These are phyloP conservation scores for Tadarida brasiliensis DNA, from an alignment of 2,797 vertebrate species.

Conservation along the genomic window DNA sequence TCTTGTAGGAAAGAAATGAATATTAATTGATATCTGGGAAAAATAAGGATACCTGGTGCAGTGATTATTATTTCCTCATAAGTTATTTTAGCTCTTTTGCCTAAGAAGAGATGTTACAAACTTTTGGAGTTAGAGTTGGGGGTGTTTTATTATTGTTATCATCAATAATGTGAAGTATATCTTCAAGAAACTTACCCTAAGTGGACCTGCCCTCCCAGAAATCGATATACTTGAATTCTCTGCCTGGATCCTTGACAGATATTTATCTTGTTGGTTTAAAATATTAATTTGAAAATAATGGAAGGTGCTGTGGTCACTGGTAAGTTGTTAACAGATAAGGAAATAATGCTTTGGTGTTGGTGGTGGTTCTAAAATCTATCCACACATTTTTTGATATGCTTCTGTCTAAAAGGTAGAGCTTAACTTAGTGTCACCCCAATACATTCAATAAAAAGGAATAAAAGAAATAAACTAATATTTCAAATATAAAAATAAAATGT, in stretches of 20 bases:
- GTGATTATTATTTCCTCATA: conserved; percentile 18
- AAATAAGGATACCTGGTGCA: background rate
- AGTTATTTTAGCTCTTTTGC: conserved; percentile 27
- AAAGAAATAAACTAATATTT: background rate
- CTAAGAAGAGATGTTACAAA: conserved; percentile 19
- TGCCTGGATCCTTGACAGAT: conserved; percentile 8
- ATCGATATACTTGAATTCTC: conserved; percentile 3
- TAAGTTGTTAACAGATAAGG: conserved; percentile 49
- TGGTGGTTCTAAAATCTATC: conserved; percentile 25
- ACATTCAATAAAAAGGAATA: background rate
- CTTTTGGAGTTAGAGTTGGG: background rate
- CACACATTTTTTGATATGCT: background rate
- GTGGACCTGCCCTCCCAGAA: conserved; percentile 2
- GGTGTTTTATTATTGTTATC: background rate
- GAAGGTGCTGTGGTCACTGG: background rate
- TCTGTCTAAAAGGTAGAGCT: background rate
- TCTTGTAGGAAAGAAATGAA: conserved; percentile 6
- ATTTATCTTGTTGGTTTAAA: conserved; percentile 5
- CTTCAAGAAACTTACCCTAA: background rate
- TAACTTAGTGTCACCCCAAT: background rate
- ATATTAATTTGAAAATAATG: conserved; percentile 32
- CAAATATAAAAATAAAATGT: background rate
- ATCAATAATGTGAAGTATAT: conserved; percentile 17
- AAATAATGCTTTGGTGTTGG: background rate
- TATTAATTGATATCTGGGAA: conserved; percentile 5